Evolutionary conservation across 2,797 vertebrate species (phyloP), one percentile per base, ranked within the genome.

Genomic region (Microctenopoma steveboyesi): DNA sequence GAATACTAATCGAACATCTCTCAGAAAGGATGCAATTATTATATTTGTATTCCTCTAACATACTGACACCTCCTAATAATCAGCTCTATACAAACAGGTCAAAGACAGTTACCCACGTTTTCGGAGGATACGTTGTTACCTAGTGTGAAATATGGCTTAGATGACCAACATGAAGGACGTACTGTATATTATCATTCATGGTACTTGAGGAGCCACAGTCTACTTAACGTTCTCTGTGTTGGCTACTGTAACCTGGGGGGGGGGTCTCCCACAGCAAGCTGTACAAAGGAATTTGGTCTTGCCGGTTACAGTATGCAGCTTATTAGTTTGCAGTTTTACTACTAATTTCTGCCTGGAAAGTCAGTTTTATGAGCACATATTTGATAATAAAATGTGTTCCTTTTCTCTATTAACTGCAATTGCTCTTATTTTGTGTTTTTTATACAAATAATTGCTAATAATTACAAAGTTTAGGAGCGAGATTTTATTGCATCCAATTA

Each of bases 1-100:
- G 51, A 77, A 84, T 76, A 59, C 27, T 37, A 59, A 81, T 72
- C 2, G 30, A 15, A 53, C 57, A 52, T 74, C 71, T 53, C 57
- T 28, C 4, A 39, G 15, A 54, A 52, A 50, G 2, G 0, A 3
- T 39, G 8, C n/a, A 27, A 49, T 54, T 25, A 25, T 64, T 69
- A 28, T 47, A 43, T 72, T 70, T 68, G 59, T 2, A 8, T 64
- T 67, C 46, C 8, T 46, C 27, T 49, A 40, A 22, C 60, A 35
- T 9, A 3, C 6, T 51, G 69, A 59, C 53, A 14, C 15, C 15
- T 60, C 15, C 15, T 39, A 6, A 46, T 43, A 6, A 46, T 70
- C 53, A 11, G 11, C 33, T 30, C 57, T 9, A n/a, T 15, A 0
- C 7, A 48, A 40, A 48, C 52, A 64, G 45, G n/a, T 63, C 37